Base-by-base conservation (phyloP, 1,140 invertebrate species). In the Drosophila ambigua region DNA sequence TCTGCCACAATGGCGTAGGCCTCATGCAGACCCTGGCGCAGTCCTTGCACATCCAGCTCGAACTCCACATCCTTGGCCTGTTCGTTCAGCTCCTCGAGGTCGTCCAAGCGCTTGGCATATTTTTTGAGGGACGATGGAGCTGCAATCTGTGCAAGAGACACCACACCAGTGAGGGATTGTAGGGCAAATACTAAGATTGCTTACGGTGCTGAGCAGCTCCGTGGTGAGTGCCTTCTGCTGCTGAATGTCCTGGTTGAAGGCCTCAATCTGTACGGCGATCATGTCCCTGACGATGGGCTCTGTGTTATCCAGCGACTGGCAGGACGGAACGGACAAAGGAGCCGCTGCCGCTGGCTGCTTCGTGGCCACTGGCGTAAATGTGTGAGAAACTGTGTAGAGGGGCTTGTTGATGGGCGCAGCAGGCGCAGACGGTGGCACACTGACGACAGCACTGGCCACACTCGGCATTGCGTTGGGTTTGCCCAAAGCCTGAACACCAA, bases 1-100 rank as follows among this genome's bases (percentile, higher is more conserved):
- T 95, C 95, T 55, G 95, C 94, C 35, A 94, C 92, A 53, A 94
- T 94, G 4, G 94, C 93, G 85, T 94, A 95, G 0, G 94, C 92
- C 58, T 95, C 93, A 20, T 95, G 93, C 0, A 95, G 71, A 31
- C 93, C 93, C 66, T 95, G 92, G 71, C 95, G 94, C 13, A 95
- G 84, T 4, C 92, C 65, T 62, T 91, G 88, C 1, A 92, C 75
- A 58, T 92, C 91, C 55, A 76, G 55, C 57, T 90, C 84, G 44
- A 92, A 83, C 24, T 89, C 89, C 16, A 91, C 77, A 77, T 94
- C 94, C 24, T 89, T 77, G 41, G 87, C 92, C 74, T 93, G 93
- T 11, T 91, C 78, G n/a, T 93, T 94, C 2, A 92, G 93, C 48
- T 93, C 92, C 58, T 93, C 92, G 6, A 95, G 89, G 61, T 94